These are phyloP conservation scores for Acromyrmex echinatior DNA, from an alignment of 1,140 invertebrate genomes.

Conservation along the genomic window DNA sequence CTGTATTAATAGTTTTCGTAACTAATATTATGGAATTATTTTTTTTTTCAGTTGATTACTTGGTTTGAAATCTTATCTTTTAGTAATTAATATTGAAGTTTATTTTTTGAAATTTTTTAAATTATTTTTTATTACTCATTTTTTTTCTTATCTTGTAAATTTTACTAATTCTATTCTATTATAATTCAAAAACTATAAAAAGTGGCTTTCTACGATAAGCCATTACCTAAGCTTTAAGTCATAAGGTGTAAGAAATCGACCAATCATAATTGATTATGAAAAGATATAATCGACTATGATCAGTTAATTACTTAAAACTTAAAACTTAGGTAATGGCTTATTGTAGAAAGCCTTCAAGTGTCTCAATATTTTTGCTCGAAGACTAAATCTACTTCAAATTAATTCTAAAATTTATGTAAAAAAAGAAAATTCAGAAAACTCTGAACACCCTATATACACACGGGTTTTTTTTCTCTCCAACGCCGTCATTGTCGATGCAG, in stretches of 20 bases:
- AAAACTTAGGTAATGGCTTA: too few species aligned
- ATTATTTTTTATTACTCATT: background rate
- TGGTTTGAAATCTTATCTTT: background rate
- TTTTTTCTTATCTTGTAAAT: background rate
- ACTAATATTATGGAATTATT: background rate
- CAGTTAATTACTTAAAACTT: too few species aligned
- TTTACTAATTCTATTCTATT: background rate
- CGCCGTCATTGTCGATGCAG: slow-evolving; percentile 71
- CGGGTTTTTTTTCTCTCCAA: slow-evolving; percentile 9
- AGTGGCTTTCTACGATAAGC: too few species aligned
- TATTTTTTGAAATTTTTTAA: background rate
- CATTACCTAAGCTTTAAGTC: too few species aligned
- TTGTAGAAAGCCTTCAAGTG: background rate
- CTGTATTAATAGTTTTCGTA: background rate
- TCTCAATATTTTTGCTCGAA: background rate
- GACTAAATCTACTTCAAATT: background rate
- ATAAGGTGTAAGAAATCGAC: too few species aligned
- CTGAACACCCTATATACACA: slow-evolving; percentile 29
- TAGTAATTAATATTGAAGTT: background rate
- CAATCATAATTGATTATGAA: too few species aligned
- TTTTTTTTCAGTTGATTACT: background rate
- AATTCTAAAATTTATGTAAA: background rate
- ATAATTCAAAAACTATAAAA: background rate
- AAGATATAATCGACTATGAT: too few species aligned
- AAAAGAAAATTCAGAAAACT: background rate